A percentile compares a stretch with the other conserved stretches of the same genome.
These are phyloP conservation scores for Theropithecus gelada DNA, from an alignment of 2,113 vertebrate species.

Conservation along the genomic window DNA sequence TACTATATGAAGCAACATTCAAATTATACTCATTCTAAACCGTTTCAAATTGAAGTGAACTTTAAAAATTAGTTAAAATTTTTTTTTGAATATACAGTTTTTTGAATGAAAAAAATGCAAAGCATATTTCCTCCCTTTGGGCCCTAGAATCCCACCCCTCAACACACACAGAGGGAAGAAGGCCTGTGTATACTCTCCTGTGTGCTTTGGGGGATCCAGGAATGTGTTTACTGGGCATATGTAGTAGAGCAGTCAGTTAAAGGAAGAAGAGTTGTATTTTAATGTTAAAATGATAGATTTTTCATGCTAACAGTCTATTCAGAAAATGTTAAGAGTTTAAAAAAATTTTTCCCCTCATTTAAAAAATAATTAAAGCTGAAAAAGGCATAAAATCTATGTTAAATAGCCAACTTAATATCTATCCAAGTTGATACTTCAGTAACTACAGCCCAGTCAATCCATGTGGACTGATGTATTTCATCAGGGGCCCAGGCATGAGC, in stretches of 20 bases:
- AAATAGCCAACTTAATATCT: not conserved
- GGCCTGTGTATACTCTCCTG: fast-evolving
- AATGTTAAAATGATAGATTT: not conserved
- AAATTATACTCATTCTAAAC: not conserved
- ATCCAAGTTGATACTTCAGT: not conserved
- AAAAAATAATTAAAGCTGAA: not conserved
- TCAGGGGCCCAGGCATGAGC: not conserved
- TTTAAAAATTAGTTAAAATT: not conserved
- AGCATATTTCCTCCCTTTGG: not conserved
- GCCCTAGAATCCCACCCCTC: not conserved
- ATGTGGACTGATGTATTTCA: not conserved
- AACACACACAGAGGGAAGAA: not conserved
- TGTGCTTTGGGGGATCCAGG: not conserved
- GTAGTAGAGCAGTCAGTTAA: not conserved
- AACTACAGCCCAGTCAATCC: not conserved
- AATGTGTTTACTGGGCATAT: not conserved
- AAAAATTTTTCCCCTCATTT: not conserved
- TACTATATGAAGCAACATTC: not conserved
- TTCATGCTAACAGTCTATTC: not conserved
- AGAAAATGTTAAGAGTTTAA: not conserved
- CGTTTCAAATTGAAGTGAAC: not conserved
- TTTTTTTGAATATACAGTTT: not conserved
- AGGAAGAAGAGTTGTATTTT: constrained; percentile 28
- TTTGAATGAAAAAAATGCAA: not conserved
- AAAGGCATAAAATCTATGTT: not conserved